These are phyloP conservation scores for Teleogryllus occipitalis DNA, from an alignment of 1,140 invertebrate genomes.

Conservation along the genomic window DNA sequence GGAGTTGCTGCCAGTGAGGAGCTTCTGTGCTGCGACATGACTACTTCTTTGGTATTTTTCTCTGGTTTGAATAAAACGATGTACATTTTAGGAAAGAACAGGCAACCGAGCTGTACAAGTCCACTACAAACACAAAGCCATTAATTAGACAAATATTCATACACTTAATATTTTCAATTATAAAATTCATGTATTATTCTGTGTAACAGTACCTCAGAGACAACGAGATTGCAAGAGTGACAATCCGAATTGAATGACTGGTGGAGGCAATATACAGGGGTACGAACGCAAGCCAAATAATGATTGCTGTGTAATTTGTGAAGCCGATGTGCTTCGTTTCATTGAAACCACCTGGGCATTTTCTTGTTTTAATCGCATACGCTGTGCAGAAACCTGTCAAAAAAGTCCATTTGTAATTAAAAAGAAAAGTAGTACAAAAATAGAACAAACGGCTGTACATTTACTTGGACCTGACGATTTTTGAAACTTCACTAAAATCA, in stretches of 20 bases:
- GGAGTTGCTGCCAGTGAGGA: constrained; percentile 31
- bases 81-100: constrained; percentile 55
- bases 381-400: constrained; percentile 51
- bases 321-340: constrained; percentile 65
- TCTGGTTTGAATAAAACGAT: constrained; percentile 57
- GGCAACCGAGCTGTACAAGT: constrained; percentile 43
- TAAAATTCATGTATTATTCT: not conserved
- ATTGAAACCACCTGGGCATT: constrained; percentile 71
- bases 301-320: constrained; percentile 67
- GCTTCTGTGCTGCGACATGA: constrained; percentile 41
- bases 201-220: constrained; percentile 36
- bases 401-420: not conserved
- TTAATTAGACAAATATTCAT: not conserved
- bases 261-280: constrained; percentile 58
- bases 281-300: constrained; percentile 68
- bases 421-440: not conserved
- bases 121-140: constrained; percentile 28
- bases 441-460: no score
- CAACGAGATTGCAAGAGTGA: constrained; percentile 47
- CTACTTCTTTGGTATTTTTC: constrained; percentile 55
- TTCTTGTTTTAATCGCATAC: constrained; percentile 65
- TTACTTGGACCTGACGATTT: no score
- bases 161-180: not conserved
- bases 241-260: constrained; percentile 40
- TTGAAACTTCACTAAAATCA: no score